Evolutionary conservation across 2,888 invertebrate species (phyloP).

Genomic region (Orchestes rusci): DNA sequence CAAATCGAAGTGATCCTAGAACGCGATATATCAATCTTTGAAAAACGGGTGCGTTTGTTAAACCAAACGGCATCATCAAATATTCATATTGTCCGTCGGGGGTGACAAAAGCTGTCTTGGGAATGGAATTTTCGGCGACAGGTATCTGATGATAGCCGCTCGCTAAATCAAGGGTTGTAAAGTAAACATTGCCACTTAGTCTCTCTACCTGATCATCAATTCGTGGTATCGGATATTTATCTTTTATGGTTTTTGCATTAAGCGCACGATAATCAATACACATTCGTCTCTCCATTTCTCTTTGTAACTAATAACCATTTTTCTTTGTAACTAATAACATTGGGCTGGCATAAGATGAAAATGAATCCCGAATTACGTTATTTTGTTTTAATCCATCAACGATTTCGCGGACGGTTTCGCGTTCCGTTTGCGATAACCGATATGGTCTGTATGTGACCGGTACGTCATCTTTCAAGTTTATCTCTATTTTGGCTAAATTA

Average conservation of each 20-base stretch:
- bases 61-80: not conserved
- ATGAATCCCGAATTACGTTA: not conserved
- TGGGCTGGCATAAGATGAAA: not conserved
- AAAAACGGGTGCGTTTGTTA: conserved; percentile 1
- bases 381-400: not conserved
- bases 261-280: no score
- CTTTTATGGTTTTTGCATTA: not conserved
- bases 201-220: no score
- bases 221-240: not conserved
- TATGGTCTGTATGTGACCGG: not conserved
- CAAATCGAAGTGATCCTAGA: not conserved
- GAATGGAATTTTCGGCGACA: not conserved
- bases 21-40: not conserved
- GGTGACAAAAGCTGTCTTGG: not conserved
- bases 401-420: not conserved
- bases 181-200: no score
- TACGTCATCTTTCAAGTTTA: not conserved
- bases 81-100: not conserved
- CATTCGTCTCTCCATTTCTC: no score
- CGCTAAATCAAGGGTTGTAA: not conserved
- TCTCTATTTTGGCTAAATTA: not conserved
- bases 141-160: not conserved
- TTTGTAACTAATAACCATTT: no score
- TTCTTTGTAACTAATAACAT: no score
- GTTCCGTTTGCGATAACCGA: not conserved